Base-by-base conservation (phyloP, 2,113 vertebrate species). In the Chamaea fasciata region DNA sequence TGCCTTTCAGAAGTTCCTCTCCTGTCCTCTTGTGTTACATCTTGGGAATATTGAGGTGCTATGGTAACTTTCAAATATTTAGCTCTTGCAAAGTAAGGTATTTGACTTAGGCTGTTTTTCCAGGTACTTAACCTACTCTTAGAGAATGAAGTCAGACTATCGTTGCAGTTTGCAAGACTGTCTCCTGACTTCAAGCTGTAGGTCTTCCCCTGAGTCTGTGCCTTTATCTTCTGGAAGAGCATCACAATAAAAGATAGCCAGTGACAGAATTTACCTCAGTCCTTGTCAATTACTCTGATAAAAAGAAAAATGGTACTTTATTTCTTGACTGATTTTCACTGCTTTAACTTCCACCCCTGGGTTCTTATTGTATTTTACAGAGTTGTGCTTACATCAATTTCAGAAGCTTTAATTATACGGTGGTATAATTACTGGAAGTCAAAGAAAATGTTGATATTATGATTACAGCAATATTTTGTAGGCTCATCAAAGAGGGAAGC, bases 41-140 rank as follows among this genome's bases (percentile, higher is more conserved):
- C 94, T 96, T 96, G 95, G 94, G 94, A 97, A 75, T 96, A 95
- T 90, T 68, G 87, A 96, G 88, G 92, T 92, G 86, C 94, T 96
- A 96, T 97, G 95, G 96, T 88, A 96, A 97, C 95, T 95, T 95
- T 95, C 94, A 97, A 96, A 96, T 96, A 97, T 96, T 97, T 95
- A 94, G 92, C 79, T 93, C 87, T 93, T 96, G 83, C 76, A 62
- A 68, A 96, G 93, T 94, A 94, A 97, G 93, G 90, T 93, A 96
- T 96, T 95, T 96, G 90, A 94, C 85, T 97, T 96, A 83, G 85
- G 41, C 88, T 96, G 76, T 96, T 97, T 97, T 96, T 95, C 94
- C 95, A 96, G 95, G 93, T 96, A 96, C 83, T 92, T 94, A 96
- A 95, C 93, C 83, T 96, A 89, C 92, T 94, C 80, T 59, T 82